These are phyloP conservation scores for Callitettix versicolor DNA, from an alignment of 1,140 invertebrate genomes.

Conservation along the genomic window DNA sequence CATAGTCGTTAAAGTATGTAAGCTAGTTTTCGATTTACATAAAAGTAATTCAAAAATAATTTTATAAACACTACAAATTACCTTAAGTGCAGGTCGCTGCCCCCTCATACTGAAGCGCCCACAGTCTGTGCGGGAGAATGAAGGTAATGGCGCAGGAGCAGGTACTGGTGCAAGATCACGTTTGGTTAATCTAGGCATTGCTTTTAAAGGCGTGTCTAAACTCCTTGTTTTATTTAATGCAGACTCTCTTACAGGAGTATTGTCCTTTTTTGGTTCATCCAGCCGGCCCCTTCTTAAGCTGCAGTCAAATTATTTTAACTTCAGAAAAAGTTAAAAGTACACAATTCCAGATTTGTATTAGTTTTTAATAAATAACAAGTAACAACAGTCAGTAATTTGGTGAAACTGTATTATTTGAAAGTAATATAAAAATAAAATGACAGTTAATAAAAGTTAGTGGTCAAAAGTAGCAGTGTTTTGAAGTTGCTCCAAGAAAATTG, in stretches of 20 bases:
- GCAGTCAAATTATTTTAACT: slow-evolving; percentile 14
- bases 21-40: neutral
- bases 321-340: no score
- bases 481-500: no score
- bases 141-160: slow-evolving; percentile 28
- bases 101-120: slow-evolving; percentile 52
- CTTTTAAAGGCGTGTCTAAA: neutral
- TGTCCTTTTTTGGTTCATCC: slow-evolving; percentile 24
- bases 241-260: slow-evolving; percentile 13
- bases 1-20: no score
- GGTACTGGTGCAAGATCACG: slow-evolving; percentile 14
- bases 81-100: slow-evolving; percentile 9
- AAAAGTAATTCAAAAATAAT: neutral
- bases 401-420: no score
- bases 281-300: slow-evolving; percentile 35
- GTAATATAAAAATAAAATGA: no score
- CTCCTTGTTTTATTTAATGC: slow-evolving; percentile 2
- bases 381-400: no score
- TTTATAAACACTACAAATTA: slow-evolving; percentile 1
- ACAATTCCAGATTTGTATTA: no score
- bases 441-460: no score
- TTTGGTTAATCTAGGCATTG: neutral
- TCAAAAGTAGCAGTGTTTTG: no score
- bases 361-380: no score
- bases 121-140: slow-evolving; percentile 47